Evolutionary conservation across 2,888 invertebrate genomes (phyloP), one percentile per base, ranked within the genome.

Genomic region (Disparrhopalites patrizii): DNA sequence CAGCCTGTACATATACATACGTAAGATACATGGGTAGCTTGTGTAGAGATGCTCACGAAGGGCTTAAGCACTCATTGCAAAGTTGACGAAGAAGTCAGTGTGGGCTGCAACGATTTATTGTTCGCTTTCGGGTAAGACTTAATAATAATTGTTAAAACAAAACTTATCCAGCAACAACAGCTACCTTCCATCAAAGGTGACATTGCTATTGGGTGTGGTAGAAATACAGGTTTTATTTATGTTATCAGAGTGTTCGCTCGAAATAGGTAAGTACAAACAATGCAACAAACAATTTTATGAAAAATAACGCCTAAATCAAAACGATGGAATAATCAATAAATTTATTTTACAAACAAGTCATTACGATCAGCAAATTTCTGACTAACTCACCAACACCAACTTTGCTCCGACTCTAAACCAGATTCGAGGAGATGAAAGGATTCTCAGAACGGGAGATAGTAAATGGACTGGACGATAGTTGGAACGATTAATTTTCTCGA

Each of bases 181-280:
- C n/a, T n/a, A n/a, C n/a, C n/a, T n/a, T 47, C 47, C 18, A 31
- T 50, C 18, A 33, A 50, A 60, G 60, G 50, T 60, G 60, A 60
- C 60, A 60, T 50, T 47, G 47, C 47, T 47, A n/a, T n/a, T 31
- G 60, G 50, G 40, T 47, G 40, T 40, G 60, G 60, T 50, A 25
- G 40, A 43, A 38, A 40, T 31, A 23, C 60, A 47, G 50, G 50
- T 60, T 60, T 60, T 60, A 58, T 47, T 47, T 47, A 47, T 47
- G 20, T 47, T 47, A 7, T 20, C n/a, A n/a, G n/a, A n/a, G n/a
- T 47, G 3, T 23, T 47, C 2, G 3, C 23, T 25, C 25, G 47
- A 47, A 47, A 47, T 47, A 47, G 47, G 25, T 47, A 47, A 20
- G 18, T 40, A 47, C 20, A 20, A 4, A 40, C 40, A 40, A 3